Conservation (phyloP, 2,888 invertebrate genomes). For the Gerosis bhagava region DNA sequence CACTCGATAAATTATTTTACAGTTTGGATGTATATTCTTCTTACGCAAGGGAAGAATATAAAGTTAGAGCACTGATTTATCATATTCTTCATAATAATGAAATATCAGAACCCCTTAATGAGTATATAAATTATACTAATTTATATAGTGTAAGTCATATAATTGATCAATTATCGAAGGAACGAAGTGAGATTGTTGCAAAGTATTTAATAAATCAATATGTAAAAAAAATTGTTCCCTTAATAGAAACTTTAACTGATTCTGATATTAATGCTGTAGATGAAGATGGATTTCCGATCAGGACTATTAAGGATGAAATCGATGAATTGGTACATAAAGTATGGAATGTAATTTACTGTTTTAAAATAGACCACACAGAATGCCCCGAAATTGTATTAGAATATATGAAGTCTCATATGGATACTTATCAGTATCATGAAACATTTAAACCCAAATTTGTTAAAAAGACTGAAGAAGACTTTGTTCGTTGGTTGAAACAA, state of each 20-base stretch:
- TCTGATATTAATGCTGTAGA: too few species aligned
- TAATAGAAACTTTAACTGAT: conserved; percentile 1
- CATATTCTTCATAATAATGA: conserved; percentile 44
- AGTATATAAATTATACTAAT: conserved; percentile 19
- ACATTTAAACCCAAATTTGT: conserved; percentile 15
- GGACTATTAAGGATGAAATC: conserved; percentile 5
- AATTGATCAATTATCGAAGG: conserved; percentile 9
- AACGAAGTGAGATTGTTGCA: neutral
- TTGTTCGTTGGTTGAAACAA: conserved; percentile 39
- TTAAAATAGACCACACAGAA: conserved; percentile 8
- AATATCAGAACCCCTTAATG: conserved; percentile 38
- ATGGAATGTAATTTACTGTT: conserved; percentile 5
- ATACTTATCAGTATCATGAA: conserved; percentile 3
- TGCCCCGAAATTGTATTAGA: conserved; percentile 7
- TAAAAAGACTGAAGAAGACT: conserved; percentile 15
- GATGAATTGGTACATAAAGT: neutral
- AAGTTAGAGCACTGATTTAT: too few species aligned
- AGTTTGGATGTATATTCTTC: conserved; percentile 46
- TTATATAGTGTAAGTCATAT: conserved; percentile 7
- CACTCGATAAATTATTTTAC: conserved; percentile 48
- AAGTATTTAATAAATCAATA: conserved; percentile 3
- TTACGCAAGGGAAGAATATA: too few species aligned
- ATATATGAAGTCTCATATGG: conserved; percentile 14
- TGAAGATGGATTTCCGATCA: too few species aligned
- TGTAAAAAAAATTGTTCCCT: conserved; percentile 1